These are phyloP conservation scores for Sebastes glaucus DNA, from an alignment of 2,797 vertebrate species.

Conservation along the genomic window DNA sequence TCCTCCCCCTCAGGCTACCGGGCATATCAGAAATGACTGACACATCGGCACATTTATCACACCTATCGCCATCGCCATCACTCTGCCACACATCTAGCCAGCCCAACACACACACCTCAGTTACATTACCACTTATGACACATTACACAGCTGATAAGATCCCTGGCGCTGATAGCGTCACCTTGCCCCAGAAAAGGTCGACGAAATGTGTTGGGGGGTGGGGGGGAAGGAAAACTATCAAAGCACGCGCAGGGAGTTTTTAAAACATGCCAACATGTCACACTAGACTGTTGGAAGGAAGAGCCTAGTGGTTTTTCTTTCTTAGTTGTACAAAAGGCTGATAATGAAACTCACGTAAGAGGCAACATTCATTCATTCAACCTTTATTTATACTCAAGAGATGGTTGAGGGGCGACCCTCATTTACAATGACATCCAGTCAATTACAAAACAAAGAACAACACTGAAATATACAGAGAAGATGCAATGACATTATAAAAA, in stretches of 20 bases:
- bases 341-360: neutral
- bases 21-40: constrained; percentile 70
- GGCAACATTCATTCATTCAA: neutral
- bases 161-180: constrained; percentile 63
- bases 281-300: neutral
- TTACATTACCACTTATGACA: constrained; percentile 80
- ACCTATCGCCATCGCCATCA: constrained; percentile 60
- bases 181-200: constrained; percentile 72
- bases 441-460: no score
- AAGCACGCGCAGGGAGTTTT: constrained; percentile 54
- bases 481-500: no score
- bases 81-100: constrained; percentile 36
- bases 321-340: neutral
- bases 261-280: constrained; percentile 58
- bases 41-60: constrained; percentile 73
- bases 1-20: constrained; percentile 1
- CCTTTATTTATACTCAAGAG: neutral
- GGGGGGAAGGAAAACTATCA: constrained; percentile 45
- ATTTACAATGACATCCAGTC: no score
- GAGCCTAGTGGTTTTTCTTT: constrained; percentile 33
- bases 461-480: no score
- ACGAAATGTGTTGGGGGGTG: constrained; percentile 33
- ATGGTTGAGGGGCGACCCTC: no score
- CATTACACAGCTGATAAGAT: constrained; percentile 81
- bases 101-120: constrained; percentile 51